Evolutionary conservation across 2,113 vertebrate genomes (phyloP), one percentile per base, ranked within the genome.

Genomic region (Ivindomyrus marchei): DNA sequence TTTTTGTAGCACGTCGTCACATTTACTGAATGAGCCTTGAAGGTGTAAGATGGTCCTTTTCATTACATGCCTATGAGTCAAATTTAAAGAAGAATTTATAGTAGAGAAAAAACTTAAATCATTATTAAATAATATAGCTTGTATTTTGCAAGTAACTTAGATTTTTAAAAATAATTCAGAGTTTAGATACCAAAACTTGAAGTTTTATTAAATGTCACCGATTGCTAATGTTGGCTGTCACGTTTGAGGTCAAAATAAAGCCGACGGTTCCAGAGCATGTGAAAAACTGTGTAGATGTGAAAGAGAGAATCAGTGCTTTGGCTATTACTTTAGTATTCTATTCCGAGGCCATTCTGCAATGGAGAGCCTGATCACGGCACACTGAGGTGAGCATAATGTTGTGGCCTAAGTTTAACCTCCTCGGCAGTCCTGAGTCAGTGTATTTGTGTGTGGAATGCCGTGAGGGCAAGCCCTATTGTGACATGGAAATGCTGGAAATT

Each of bases 401-500:
- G 49, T 39, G 49, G 5, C 85, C 27, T 7, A 56, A 53, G 50
- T 21, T 3, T 15, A 27, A 52, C 85, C 47, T 56, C 50, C 31
- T 7, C 0, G 2, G 15, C 85, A 53, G 6, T 31, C 24, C 45
- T 85, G 83, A 46, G 45, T 85, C 83, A 85, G 17, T 87, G 85
- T 53, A 19, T 53, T 53, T 53, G 49, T 53, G 31, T 31, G 85
- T 87, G 85, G 27, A 49, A 52, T 52, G 85, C 27, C 1, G 49
- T 87, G 50, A 89, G 89, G 89, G 91, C 92, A 94, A 42, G 21
- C 70, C 11, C 66, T 83, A 31, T 9, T 36, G 56, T 49, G 39
- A 70, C 31, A 70, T 45, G 53, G 42, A 45, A 21, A 80, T 52
- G 47, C 31, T 89, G 45, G 24, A 42, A 89, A 77, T 77, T 89